Conservation (phyloP, 2,113 vertebrate species). For the Hippocampus mohnikei region DNA sequence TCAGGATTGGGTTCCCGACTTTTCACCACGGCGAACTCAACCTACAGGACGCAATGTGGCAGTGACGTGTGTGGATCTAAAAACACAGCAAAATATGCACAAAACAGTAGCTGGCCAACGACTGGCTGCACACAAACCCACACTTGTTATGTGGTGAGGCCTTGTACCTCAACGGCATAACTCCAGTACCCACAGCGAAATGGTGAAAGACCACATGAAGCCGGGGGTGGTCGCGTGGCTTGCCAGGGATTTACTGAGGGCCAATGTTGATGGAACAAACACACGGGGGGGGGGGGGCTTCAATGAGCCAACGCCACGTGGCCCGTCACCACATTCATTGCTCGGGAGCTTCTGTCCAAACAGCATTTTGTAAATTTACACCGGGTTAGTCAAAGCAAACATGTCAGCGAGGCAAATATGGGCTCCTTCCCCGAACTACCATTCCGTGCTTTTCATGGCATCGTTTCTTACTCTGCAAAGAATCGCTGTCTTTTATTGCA, state of each 20-base stretch:
- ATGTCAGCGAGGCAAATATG: constrained; percentile 30
- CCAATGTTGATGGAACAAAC: constrained; percentile 64
- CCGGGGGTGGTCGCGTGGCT: constrained; percentile 24
- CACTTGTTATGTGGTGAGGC: constrained; percentile 51
- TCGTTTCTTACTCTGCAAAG: background rate
- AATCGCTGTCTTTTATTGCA: background rate
- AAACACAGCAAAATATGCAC: constrained; percentile 7
- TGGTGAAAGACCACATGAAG: constrained; percentile 63
- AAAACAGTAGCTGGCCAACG: constrained; percentile 44
- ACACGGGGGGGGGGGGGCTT: constrained; percentile 29
- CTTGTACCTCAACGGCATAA: constrained; percentile 45
- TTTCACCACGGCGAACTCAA: background rate
- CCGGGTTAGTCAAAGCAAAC: constrained; percentile 31
- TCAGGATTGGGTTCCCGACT: background rate
- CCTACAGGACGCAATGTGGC: background rate
- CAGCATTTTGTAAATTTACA: constrained; percentile 36
- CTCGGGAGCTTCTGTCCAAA: constrained; percentile 64
- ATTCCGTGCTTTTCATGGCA: background rate
- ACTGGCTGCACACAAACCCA: constrained; percentile 31
- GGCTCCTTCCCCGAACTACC: constrained; percentile 2
- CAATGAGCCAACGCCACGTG: constrained; percentile 50
- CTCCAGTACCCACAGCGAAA: constrained; percentile 50
- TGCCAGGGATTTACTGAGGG: constrained; percentile 58
- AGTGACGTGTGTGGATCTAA: no score
- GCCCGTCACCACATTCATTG: constrained; percentile 58